Evolutionary conservation across 1,140 invertebrate genomes (phyloP), one percentile per base, ranked within the genome.

Genomic region (Drosophila bipectinata): DNA sequence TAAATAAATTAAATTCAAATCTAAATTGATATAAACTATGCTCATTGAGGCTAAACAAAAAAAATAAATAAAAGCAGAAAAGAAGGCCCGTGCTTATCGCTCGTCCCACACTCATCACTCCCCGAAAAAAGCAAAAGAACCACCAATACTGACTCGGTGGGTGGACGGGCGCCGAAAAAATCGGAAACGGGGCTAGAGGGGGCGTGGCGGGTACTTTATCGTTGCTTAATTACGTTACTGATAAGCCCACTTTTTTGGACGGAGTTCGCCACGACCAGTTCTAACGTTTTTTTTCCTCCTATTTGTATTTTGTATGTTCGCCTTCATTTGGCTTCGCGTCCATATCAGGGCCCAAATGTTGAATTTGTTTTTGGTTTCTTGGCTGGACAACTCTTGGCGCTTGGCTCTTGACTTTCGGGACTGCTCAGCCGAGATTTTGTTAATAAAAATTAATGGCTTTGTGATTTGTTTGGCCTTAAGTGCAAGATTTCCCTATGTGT

Each of bases 1-100:
- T 87, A 87, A 87, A 87, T 87, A 87, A 87, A 87, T 87, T 87
- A 88, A 87, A 87, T 88, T 87, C 78, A 82, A 87, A 87, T 88
- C 82, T 79, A 88, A 87, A 87, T 88, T 87, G 82, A 82, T 88
- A 87, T 88, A 58, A 82, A 60, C 59, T 77, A 72, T 51, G 48
- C 47, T 34, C 71, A 74, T 74, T 79, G 48, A 44, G 61, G 69
- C 60, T 61, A 53, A 57, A 48, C 62, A 55, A 45, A 52, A 39
- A 39, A 44, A 32, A 45, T 56, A 54, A 63, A 47, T 14, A 18
- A 47, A 49, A 66, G 49, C 28, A 39, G 15, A 56, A 52, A 77
- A 72, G 73, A 77, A 76, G 73, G 79, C 59, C 79, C 62, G 56
- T 51, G 57, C 69, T 82, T 82, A 82, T 82, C 79, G 72, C 63